Evolutionary conservation across 2,113 vertebrate genomes (phyloP).

Genomic region (Neotragus pygmaeus): DNA sequence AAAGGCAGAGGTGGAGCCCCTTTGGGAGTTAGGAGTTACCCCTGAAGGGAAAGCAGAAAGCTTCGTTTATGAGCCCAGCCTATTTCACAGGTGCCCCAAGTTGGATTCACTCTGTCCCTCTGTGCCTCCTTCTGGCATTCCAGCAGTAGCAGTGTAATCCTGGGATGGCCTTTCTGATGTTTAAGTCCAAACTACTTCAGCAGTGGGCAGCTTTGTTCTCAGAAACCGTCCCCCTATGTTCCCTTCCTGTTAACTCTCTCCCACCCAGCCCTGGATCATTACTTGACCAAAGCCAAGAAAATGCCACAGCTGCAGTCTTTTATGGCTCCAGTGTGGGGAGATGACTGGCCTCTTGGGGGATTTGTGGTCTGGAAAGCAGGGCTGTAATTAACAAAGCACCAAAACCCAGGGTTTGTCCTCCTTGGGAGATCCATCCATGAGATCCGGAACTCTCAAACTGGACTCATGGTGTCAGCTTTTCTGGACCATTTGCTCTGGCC

Average conservation of each 20-base stretch:
- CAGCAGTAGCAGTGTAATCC: background rate
- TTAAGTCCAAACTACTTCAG: background rate
- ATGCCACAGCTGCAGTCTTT: background rate
- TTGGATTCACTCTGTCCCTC: background rate
- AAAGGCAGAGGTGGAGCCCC: background rate
- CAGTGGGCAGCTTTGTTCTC: background rate
- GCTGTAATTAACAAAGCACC: background rate
- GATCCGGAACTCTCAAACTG: conserved; percentile 22
- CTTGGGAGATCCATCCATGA: background rate
- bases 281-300: conserved; percentile 28
- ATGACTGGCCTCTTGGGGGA: background rate
- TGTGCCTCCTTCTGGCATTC: background rate
- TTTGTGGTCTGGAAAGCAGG: conserved; percentile 25
- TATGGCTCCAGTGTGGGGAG: background rate
- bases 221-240: background rate
- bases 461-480: background rate
- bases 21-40: background rate
- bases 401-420: background rate
- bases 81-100: background rate
- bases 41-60: background rate
- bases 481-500: background rate
- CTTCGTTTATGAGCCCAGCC: background rate
- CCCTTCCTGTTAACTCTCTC: background rate
- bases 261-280: background rate
- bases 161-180: background rate